These are phyloP conservation scores for Brachystomella parvula DNA, from an alignment of 1,140 invertebrate species.

Conservation along the genomic window DNA sequence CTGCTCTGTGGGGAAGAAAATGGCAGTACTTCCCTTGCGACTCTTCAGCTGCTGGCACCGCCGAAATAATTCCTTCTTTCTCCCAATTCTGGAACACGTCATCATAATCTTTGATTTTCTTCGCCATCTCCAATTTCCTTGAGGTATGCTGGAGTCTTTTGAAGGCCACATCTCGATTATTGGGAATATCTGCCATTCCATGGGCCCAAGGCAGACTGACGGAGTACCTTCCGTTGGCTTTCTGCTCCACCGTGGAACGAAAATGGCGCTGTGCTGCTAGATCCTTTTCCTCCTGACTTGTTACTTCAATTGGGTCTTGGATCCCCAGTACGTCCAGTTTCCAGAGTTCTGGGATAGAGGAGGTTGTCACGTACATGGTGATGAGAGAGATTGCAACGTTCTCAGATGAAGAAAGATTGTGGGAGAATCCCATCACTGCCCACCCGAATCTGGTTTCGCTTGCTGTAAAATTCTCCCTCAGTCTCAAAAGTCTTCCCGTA, in stretches of 20 bases:
- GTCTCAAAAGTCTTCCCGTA: constrained; percentile 36
- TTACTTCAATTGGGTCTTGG: constrained; percentile 39
- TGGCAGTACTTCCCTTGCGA: not conserved
- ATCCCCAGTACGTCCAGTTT: constrained; percentile 42
- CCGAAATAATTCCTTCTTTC: constrained; percentile 37
- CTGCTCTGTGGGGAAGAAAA: constrained; percentile 15
- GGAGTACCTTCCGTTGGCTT: constrained; percentile 38
- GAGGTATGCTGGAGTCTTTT: constrained; percentile 31
- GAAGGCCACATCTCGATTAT: constrained; percentile 34
- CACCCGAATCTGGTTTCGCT: constrained; percentile 11
- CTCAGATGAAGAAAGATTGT: too few species aligned
- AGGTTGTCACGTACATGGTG: constrained; percentile 30
- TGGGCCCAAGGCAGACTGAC: constrained; percentile 40
- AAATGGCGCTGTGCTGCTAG: constrained; percentile 39
- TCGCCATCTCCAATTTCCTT: constrained; percentile 34
- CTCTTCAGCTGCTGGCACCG: not conserved
- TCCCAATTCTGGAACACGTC: constrained; percentile 40
- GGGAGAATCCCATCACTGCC: constrained; percentile 10
- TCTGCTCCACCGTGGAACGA: constrained; percentile 35
- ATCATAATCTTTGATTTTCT: constrained; percentile 39
- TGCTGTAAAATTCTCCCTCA: constrained; percentile 39
- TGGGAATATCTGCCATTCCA: constrained; percentile 34
- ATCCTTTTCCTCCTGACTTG: constrained; percentile 34
- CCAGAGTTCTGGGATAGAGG: constrained; percentile 41
- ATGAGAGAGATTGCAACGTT: constrained; percentile 19